Evolutionary conservation across 2,113 vertebrate genomes (phyloP).

Genomic region (Strigops habroptila): DNA sequence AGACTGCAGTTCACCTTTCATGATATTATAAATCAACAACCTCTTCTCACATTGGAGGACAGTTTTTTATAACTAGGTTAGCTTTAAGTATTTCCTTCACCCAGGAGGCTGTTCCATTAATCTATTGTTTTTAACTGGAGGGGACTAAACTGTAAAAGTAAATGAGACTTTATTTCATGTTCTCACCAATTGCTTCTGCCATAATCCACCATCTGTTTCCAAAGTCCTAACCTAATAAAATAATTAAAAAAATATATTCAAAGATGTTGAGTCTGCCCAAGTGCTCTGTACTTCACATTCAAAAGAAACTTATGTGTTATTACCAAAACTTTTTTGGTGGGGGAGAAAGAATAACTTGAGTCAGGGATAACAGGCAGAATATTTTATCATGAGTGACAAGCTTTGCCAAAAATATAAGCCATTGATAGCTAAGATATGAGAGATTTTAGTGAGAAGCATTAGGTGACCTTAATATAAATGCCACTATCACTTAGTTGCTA

Average conservation of each 20-base stretch:
- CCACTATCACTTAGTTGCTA: conserved; percentile 3
- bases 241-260: neutral
- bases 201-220: neutral
- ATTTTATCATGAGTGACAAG: neutral
- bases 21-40: neutral
- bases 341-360: neutral
- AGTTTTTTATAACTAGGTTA: neutral
- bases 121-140: neutral
- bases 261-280: neutral
- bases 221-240: neutral
- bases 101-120: neutral
- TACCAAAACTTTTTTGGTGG: neutral
- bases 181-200: neutral
- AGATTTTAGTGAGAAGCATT: conserved; percentile 23
- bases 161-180: neutral
- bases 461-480: conserved; percentile 37
- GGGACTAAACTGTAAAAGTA: neutral
- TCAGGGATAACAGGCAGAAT: neutral
- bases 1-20: neutral
- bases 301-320: neutral
- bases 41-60: neutral
- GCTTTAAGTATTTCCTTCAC: neutral
- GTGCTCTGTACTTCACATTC: neutral
- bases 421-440: neutral
- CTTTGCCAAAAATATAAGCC: neutral